Base-by-base conservation (phyloP, 2,797 vertebrate species). In the Paedocypris micromegethes region DNA sequence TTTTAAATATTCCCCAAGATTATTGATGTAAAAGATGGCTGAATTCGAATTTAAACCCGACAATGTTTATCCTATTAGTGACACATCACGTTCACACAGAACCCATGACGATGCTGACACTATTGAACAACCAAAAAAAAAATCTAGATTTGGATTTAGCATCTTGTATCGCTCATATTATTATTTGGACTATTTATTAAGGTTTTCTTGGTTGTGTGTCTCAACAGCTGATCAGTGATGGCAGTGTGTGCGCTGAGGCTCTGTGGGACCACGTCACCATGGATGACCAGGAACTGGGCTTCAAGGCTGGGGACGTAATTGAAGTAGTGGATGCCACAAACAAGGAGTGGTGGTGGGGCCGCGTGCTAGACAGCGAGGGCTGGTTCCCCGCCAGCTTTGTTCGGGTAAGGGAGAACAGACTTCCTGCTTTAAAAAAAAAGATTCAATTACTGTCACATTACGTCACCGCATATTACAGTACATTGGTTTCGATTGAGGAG, bases 311-410 rank as follows among this genome's bases (percentile, higher is more conserved):
- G 0, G 95, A 96, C 0, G 94, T 97, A 82, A 93, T 98, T 43
- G 92, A 97, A 90, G 95, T 98, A 65, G 94, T 97, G 85, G 95
- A 98, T 46, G 96, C 95, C 65, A 93, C 91, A 45, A 95, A 96
- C 87, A 95, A 95, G 75, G 95, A 98, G 86, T 98, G 95, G 95
- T 98, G 95, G 96, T 98, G 95, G 95, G 95, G 95, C 2, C 90
- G 93, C 43, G 93, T 95, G 68, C 83, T 92, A 59, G 95, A 97
- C 70, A 91, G 90, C 0, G 93, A 98, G 80, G 94, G 95, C 77
- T 98, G 95, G 95, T 98, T 98, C 80, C 95, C 96, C 40, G 93
- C 94, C 79, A 95, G 92, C 88, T 98, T 98, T 2, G 93, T 98
- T 68, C 89, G 94, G 92, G 95, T 98, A 86, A 84, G 90, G 6